Percentiles rank a stretch among this genome's conserved stretches.
Evolutionary conservation across 2,797 vertebrate genomes (phyloP).

Genomic region (Danio albolineatus): DNA sequence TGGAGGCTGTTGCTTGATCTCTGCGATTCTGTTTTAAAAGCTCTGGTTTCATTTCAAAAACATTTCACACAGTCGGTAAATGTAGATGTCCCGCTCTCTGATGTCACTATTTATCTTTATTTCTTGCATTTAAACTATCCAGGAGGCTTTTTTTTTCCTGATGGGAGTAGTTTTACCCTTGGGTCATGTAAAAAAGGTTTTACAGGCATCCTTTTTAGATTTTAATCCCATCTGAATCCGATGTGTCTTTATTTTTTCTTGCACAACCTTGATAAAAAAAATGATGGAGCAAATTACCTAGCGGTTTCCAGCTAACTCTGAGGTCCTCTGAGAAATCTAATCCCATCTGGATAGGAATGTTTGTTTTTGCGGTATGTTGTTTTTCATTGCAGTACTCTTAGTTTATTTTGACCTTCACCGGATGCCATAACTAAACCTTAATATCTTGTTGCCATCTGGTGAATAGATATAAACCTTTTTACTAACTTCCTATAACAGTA

Average conservation of each 20-base stretch:
- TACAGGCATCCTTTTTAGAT: background rate
- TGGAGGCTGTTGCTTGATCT: conserved; percentile 12
- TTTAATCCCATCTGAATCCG: background rate
- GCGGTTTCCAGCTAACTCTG: background rate
- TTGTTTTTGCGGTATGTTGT: background rate
- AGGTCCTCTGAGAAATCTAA: background rate
- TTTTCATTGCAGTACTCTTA: background rate
- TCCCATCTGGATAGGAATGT: background rate
- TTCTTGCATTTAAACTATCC: background rate
- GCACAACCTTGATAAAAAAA: background rate
- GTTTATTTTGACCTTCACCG: conserved; percentile 4
- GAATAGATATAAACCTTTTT: background rate
- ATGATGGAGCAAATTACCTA: background rate
- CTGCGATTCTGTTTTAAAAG: background rate
- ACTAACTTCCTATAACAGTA: background rate
- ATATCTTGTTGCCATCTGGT: background rate
- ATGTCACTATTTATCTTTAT: background rate
- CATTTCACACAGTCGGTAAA: background rate
- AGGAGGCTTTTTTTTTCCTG: background rate
- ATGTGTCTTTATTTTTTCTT: background rate
- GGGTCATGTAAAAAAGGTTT: background rate
- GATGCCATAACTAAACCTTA: background rate
- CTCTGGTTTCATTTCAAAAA: background rate
- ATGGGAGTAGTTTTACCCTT: background rate
- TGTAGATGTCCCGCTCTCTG: background rate